Evolutionary conservation across 2,797 vertebrate species (phyloP).

Genomic region (Xerus rutilus): DNA sequence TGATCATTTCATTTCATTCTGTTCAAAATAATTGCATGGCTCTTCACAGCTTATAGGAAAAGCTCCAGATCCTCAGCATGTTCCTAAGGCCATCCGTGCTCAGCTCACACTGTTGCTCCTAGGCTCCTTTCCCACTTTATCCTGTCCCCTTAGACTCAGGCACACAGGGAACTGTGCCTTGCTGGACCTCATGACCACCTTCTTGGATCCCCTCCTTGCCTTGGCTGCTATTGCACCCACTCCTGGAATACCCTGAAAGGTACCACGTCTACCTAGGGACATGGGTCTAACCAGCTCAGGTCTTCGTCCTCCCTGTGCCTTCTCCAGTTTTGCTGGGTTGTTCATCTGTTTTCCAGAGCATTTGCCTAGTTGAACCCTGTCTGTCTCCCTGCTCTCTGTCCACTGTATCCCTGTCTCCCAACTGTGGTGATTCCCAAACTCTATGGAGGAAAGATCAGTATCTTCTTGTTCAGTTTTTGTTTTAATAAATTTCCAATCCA

Average conservation of each 20-base stretch:
- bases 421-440: not conserved
- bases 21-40: not conserved
- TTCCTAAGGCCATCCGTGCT: not conserved
- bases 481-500: not conserved
- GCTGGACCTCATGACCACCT: rapidly evolving
- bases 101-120: not conserved
- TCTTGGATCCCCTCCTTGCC: not conserved
- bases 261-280: not conserved
- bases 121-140: not conserved
- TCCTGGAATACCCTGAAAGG: not conserved
- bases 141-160: not conserved
- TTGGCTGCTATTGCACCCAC: not conserved
- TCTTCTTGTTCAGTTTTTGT: not conserved
- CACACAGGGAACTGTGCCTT: rapidly evolving
- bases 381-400: not conserved
- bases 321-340: not conserved
- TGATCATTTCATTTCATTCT: not conserved
- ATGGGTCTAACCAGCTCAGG: not conserved
- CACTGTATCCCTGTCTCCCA: not conserved
- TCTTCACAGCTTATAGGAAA: not conserved
- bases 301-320: not conserved
- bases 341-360: not conserved
- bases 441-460: not conserved
- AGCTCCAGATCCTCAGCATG: not conserved
- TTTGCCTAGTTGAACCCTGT: not conserved